Evolutionary conservation across 2,888 invertebrate genomes (phyloP).

Genomic region (Prosapia bicincta): DNA sequence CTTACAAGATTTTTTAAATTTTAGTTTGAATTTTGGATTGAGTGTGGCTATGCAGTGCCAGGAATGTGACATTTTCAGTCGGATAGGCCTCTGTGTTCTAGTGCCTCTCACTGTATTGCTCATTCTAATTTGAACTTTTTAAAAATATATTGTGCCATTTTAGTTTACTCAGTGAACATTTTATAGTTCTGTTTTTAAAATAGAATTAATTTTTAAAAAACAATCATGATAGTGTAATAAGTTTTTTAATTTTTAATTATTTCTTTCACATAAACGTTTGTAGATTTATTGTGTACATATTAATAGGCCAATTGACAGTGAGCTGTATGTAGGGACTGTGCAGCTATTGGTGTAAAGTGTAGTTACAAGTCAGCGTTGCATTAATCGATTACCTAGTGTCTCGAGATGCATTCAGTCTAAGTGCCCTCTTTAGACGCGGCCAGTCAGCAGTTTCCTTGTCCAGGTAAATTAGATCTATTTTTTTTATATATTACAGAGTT

Average conservation of each 20-base stretch:
- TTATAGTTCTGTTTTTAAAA: not conserved
- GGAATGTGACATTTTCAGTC: slow-evolving; percentile 16
- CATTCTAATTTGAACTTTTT: not conserved
- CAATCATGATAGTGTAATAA: not conserved
- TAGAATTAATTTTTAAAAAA: not conserved
- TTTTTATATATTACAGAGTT: too few species aligned
- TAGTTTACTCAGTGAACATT: not conserved
- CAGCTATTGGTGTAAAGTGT: not conserved
- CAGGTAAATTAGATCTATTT: too few species aligned
- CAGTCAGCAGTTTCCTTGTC: not conserved
- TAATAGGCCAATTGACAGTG: not conserved
- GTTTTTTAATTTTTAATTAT: too few species aligned
- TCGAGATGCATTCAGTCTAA: not conserved
- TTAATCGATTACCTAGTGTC: not conserved
- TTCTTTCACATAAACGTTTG: too few species aligned
- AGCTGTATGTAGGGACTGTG: not conserved
- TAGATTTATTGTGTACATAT: not conserved
- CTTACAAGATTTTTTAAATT: slow-evolving; percentile 28
- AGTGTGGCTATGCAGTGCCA: not conserved
- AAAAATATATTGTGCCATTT: not conserved
- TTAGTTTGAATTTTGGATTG: slow-evolving; percentile 26
- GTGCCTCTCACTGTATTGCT: not conserved
- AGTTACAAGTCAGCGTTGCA: not conserved
- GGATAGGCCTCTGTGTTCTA: not conserved
- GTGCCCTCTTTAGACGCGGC: not conserved